phyloP scores from a whole-genome alignment of 2,797 vertebrate genomes.

The Semaprochilodus insignis region DNA sequence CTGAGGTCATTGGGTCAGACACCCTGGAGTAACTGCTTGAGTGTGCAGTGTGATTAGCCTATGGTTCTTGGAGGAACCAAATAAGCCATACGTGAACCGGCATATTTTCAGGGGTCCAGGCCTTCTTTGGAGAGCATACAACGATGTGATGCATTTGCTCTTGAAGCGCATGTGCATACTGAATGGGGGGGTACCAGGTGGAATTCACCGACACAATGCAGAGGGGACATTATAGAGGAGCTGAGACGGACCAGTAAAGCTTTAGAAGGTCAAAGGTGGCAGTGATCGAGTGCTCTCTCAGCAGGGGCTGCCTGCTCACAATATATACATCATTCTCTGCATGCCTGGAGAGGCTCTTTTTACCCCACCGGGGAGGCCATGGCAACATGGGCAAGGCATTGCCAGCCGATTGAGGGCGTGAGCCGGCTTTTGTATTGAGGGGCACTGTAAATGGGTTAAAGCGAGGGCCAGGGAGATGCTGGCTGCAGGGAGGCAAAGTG shows the following conservation, averaged over 20 bases:
- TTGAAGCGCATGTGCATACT: conserved; percentile 44
- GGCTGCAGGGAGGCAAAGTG: conserved; percentile 41
- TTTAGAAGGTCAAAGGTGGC: conserved; percentile 74
- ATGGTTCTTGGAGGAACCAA: conserved; percentile 2
- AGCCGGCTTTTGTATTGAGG: conserved; percentile 41
- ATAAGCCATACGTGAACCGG: conserved; percentile 21
- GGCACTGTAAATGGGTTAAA: conserved; percentile 31
- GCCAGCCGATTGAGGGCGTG: conserved; percentile 34
- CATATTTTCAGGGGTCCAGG: conserved; percentile 39
- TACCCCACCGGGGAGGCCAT: conserved; percentile 57
- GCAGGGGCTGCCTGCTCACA: conserved; percentile 63
- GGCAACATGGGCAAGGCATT: conserved; percentile 47
- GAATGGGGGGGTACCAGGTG: conserved; percentile 66
- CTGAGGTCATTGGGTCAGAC: conserved; percentile 67
- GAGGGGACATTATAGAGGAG: conserved; percentile 44
- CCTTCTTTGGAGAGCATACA: conserved; percentile 25
- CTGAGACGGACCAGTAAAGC: conserved; percentile 63
- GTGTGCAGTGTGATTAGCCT: conserved; percentile 21
- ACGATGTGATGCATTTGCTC: conserved; percentile 24
- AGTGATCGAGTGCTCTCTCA: conserved; percentile 72
- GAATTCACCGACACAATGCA: conserved; percentile 62
- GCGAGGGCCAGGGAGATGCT: conserved; percentile 27
- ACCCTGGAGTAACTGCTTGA: conserved; percentile 61
- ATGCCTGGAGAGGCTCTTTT: conserved; percentile 61
- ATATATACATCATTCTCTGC: conserved; percentile 71